These are phyloP conservation scores for Tyto alba DNA, from an alignment of 2,113 vertebrate species.

Conservation along the genomic window DNA sequence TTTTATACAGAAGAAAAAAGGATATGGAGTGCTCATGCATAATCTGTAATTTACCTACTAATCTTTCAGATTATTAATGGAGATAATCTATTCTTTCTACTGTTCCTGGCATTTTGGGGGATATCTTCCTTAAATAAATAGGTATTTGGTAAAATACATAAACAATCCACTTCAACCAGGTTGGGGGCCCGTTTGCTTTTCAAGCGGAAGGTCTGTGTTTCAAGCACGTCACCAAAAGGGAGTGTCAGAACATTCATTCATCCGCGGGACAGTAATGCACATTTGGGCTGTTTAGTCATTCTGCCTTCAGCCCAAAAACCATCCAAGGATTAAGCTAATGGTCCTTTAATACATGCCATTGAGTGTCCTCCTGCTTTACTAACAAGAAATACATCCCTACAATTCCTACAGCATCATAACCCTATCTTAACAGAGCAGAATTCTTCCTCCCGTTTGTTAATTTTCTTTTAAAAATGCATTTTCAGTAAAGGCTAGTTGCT, in stretches of 20 bases:
- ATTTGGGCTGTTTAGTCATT: conserved; percentile 12
- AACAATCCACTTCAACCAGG: neutral
- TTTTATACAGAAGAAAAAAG: neutral
- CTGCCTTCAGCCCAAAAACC: neutral
- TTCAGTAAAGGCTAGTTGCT: neutral
- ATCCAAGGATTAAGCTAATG: neutral
- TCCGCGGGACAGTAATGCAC: neutral
- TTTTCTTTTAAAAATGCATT: neutral
- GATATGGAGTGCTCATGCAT: neutral
- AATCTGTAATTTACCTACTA: neutral
- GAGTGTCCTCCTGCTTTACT: neutral
- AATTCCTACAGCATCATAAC: neutral
- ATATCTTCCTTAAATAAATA: neutral
- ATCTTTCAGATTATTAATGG: neutral
- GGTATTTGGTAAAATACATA: neutral
- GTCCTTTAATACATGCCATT: neutral
- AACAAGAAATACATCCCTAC: neutral
- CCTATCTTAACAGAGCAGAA: neutral
- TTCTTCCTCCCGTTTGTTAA: neutral
- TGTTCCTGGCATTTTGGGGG: neutral
- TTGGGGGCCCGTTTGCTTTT: neutral
- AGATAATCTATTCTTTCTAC: neutral
- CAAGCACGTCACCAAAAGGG: neutral
- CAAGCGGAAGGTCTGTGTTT: neutral
- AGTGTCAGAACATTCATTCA: neutral